These are phyloP conservation scores for Serinus canaria DNA, from an alignment of 2,113 vertebrate genomes.

Conservation along the genomic window DNA sequence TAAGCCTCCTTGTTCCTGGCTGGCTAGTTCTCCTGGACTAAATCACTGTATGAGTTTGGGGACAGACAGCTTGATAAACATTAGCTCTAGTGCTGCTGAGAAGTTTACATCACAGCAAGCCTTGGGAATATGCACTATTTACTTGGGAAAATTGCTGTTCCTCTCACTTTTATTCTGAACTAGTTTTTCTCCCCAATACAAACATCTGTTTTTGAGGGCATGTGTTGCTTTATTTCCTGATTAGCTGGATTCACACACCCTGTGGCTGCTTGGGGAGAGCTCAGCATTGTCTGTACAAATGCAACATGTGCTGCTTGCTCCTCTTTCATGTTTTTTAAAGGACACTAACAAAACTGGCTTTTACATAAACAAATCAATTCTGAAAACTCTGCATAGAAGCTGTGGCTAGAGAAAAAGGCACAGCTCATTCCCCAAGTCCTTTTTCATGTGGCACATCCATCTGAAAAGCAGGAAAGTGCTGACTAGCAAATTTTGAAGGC, in stretches of 20 bases:
- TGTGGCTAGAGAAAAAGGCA: neutral
- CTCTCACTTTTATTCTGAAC: neutral
- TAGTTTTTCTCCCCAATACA: neutral
- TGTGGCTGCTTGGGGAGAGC: neutral
- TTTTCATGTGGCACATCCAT: neutral
- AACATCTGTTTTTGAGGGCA: constrained; percentile 57
- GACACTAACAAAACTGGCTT: neutral
- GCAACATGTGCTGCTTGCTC: neutral
- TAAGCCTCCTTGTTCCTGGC: neutral
- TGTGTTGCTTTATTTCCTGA: neutral
- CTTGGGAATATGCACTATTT: neutral
- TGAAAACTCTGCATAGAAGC: neutral
- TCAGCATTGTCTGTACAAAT: constrained; percentile 6
- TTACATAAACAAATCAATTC: constrained; percentile 33
- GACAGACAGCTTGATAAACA: neutral
- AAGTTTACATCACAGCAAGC: neutral
- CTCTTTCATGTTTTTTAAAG: constrained; percentile 53
- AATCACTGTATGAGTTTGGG: neutral
- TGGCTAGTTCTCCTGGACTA: neutral
- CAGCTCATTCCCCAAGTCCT: neutral
- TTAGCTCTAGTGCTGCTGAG: neutral
- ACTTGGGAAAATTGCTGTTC: neutral
- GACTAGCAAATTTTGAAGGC: neutral
- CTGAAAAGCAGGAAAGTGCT: neutral
- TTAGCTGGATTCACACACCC: constrained; percentile 36